Evolutionary conservation across 2,113 vertebrate species (phyloP), one percentile per base, ranked within the genome.

Genomic region (Larimichthys polyactis): DNA sequence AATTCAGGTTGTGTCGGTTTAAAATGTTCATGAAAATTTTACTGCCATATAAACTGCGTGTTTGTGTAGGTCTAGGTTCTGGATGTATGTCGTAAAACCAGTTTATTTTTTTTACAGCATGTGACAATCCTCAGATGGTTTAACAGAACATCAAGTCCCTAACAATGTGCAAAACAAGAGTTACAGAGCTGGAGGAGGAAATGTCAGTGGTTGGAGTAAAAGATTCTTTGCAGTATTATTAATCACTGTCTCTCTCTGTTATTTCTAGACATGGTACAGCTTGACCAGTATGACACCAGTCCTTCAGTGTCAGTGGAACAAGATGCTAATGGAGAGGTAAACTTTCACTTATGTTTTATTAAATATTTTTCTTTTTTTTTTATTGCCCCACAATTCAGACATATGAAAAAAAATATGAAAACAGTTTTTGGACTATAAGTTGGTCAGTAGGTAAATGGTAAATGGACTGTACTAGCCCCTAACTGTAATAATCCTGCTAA

Each of bases 211-310:
- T 27, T 32, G 20, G 20, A 52, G 36, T 20, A 52, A 8, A 49
- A 40, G 14, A 19, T 49, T 58, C 4, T 64, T 65, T 83, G 5
- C 11, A 22, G 22, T 58, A 17, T 43, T 17, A 7, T 55, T 48
- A 19, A 88, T 36, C 1, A n/a, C 27, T 70, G 5, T 22, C 58
- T 54, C 11, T 67, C 24, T 81, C 36, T 40, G 8, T 65, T 78
- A 4, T 68, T 83, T 88, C 16, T 55, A 99, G 98, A 98, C 86
- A 97, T 98, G 86, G 97, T 91, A n/a, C 96, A 97, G 71, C 93
- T 99, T 73, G 96, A 97, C 83, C 96, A 97, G 72, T 96, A 96
- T 0, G 96, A 98, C 3, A 83, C 92, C 0, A 93, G 85, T 40
- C 94, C 95, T 58, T 92, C 95, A 4, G 88, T 95, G 40, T 93